These are phyloP conservation scores for Tupaia tana DNA, from an alignment of 2,113 vertebrate species.

Conservation along the genomic window DNA sequence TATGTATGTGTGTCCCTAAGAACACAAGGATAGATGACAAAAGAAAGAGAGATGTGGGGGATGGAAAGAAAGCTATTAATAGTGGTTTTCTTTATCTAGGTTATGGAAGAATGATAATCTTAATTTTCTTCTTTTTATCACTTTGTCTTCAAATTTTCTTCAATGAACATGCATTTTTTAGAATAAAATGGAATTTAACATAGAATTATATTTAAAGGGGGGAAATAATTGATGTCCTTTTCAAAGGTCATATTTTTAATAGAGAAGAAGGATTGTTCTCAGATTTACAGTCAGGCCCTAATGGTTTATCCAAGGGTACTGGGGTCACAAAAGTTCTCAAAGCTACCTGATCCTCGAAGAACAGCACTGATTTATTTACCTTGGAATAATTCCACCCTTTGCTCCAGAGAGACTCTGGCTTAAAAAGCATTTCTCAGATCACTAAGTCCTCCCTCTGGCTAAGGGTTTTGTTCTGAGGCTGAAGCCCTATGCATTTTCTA, in stretches of 20 bases:
- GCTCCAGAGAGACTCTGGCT: slow-evolving; percentile 42
- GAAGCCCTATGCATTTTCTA: slow-evolving; percentile 45
- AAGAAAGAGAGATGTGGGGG: neutral
- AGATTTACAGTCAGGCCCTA: slow-evolving; percentile 8
- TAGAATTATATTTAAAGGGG: slow-evolving; percentile 25
- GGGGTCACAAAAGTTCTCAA: slow-evolving; percentile 42
- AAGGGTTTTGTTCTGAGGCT: slow-evolving; percentile 57
- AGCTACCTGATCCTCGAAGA: slow-evolving; percentile 40
- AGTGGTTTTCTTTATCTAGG: neutral
- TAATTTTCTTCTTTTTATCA: slow-evolving; percentile 37
- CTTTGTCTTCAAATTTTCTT: slow-evolving; percentile 47
- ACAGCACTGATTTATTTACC: slow-evolving; percentile 52
- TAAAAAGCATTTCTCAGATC: slow-evolving; percentile 56
- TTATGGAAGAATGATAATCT: neutral
- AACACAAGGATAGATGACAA: neutral
- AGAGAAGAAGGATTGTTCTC: slow-evolving; percentile 20
- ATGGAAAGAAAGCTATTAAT: neutral
- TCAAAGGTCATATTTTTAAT: slow-evolving; percentile 38
- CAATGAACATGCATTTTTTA: neutral
- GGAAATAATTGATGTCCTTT: slow-evolving; percentile 19
- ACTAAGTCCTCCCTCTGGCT: slow-evolving; percentile 70
- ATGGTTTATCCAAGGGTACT: slow-evolving; percentile 49
- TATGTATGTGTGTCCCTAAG: neutral
- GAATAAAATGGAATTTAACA: slow-evolving; percentile 31
- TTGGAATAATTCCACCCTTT: slow-evolving; percentile 37